These are phyloP conservation scores for Eulithis prunata DNA, from an alignment of 2,888 invertebrate genomes.

Conservation along the genomic window DNA sequence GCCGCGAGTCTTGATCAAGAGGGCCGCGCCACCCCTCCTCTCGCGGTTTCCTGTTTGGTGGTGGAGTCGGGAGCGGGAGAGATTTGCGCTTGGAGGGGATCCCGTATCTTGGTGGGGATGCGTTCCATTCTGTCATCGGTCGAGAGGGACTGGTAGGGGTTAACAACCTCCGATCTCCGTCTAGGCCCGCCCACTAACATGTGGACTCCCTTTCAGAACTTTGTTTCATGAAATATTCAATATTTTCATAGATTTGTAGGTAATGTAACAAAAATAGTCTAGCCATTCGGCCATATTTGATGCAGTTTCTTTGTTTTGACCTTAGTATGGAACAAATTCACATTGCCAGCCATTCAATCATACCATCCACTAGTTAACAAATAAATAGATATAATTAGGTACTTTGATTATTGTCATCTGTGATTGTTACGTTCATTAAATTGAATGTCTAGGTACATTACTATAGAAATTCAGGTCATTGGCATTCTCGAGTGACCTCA, in stretches of 20 bases:
- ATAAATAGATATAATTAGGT: too few relatives aligned
- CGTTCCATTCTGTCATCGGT: constrained; percentile 71
- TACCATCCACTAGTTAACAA: too few relatives aligned
- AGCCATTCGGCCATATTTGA: constrained; percentile 60
- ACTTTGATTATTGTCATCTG: too few relatives aligned
- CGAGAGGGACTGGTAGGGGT: constrained; percentile 81
- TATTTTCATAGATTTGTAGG: constrained; percentile 44
- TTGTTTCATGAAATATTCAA: constrained; percentile 32
- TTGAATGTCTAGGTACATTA: neutral
- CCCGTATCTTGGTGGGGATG: constrained; percentile 83
- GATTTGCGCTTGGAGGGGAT: constrained; percentile 83
- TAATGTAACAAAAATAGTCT: constrained; percentile 65
- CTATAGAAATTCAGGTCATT: constrained; percentile 48
- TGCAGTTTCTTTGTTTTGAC: constrained; percentile 61
- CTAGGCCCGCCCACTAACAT: constrained; percentile 65
- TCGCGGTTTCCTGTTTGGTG: constrained; percentile 72
- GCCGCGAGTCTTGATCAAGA: constrained; percentile 62
- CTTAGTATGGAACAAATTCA: constrained; percentile 1
- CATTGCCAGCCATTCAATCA: neutral
- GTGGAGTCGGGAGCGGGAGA: constrained; percentile 83
- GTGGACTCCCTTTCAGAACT: constrained; percentile 53
- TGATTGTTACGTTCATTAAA: too few relatives aligned
- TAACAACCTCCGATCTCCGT: constrained; percentile 75
- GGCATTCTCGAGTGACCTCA: constrained; percentile 55
- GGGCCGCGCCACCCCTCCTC: constrained; percentile 74